Evolutionary conservation across 2,797 vertebrate species (phyloP).

Genomic region (Craterocephalus amniculus): DNA sequence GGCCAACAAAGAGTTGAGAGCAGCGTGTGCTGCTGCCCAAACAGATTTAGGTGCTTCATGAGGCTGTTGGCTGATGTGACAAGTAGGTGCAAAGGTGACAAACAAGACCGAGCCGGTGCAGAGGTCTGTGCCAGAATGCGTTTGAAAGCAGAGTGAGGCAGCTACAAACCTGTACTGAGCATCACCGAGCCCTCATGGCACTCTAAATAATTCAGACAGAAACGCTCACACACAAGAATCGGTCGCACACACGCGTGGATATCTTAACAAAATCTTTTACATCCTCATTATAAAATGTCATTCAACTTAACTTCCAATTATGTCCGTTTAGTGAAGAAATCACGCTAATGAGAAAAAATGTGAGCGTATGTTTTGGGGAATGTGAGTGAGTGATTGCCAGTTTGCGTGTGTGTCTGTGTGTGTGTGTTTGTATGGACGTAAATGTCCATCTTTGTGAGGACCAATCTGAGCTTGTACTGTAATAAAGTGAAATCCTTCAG

Average conservation of each 20-base stretch:
- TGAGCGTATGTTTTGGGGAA: conserved; percentile 16
- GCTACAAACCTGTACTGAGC: conserved; percentile 44
- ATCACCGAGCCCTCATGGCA: conserved; percentile 21
- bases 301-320: conserved; percentile 54
- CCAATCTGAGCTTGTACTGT: background rate
- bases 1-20: conserved; percentile 9
- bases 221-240: conserved; percentile 11
- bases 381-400: conserved; percentile 6
- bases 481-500: background rate
- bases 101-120: conserved; percentile 27
- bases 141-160: conserved; percentile 38
- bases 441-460: background rate
- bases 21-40: conserved; percentile 16
- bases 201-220: conserved; percentile 33
- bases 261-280: conserved; percentile 42
- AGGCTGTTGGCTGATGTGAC: conserved; percentile 45
- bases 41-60: conserved; percentile 28
- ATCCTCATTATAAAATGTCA: conserved; percentile 55
- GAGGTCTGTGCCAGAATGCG: conserved; percentile 47
- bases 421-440: conserved; percentile 4
- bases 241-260: conserved; percentile 19
- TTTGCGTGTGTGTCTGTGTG: no score
- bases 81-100: conserved; percentile 34
- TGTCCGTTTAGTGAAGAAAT: conserved; percentile 47
- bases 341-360: conserved; percentile 53